Evolutionary conservation across 1,140 invertebrate genomes (phyloP), one percentile per base, ranked within the genome.

Genomic region (Drosophila triauraria): DNA sequence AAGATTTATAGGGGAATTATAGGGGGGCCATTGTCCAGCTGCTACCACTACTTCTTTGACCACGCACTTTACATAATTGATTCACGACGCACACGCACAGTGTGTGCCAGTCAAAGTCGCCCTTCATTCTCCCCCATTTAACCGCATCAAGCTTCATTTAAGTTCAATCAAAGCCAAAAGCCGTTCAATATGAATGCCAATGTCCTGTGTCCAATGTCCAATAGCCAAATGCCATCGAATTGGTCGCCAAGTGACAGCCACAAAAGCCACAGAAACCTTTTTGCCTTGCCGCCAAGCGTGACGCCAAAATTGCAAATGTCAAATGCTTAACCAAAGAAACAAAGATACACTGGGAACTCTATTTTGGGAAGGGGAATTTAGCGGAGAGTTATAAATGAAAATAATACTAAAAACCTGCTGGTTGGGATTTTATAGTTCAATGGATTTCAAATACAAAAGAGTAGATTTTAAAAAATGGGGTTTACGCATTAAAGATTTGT

Each of bases 241-340:
- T 74, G 78, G 82, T 81, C 78, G 82, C 82, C 78, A 75, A 86
- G 67, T 81, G 68, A 65, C 60, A 62, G 78, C 78, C 82, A 67
- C 65, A 87, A 85, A 85, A 84, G 82, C 82, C 82, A 63, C 82
- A 85, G 71, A 79, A 79, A 75, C 75, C 75, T 74, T 69, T 74
- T 74, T 74, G 78, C 63, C 47, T 44, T 57, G 42, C 54, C 56
- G 59, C 64, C 80, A 54, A 83, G 77, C 80, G 61, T 74, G 53
- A 83, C 76, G 64, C 68, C 68, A 62, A 78, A 83, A 75, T 75
- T 67, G 57, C 68, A 63, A 82, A 86, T 86, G 76, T 86, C 61
- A 67, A 72, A 74, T 67, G 58, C 53, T 40, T 70, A 32, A 20
- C 56, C 46, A 53, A 61, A 20, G 25, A 56, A 40, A 60, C 46